Conservation (phyloP, 2,113 vertebrate species). For the Oreotragus oreotragus region DNA sequence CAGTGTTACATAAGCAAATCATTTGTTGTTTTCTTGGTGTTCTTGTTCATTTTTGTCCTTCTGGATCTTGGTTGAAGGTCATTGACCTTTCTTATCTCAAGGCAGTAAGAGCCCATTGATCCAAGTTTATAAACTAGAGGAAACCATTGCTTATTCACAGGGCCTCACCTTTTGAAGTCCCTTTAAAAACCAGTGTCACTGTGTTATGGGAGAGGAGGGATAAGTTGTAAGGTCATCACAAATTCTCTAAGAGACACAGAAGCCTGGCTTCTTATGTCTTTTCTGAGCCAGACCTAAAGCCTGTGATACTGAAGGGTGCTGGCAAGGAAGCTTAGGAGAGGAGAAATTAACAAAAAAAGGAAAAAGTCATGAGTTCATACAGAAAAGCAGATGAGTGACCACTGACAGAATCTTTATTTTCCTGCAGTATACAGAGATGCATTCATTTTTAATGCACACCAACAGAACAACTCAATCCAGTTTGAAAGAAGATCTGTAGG, state of each 20-base stretch:
- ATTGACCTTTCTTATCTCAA: neutral
- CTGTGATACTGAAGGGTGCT: neutral
- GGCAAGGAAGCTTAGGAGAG: neutral
- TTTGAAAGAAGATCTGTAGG: neutral
- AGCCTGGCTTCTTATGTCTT: neutral
- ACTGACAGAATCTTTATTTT: neutral
- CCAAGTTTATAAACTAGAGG: neutral
- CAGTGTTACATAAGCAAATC: neutral
- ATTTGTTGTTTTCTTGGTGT: neutral
- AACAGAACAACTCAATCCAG: neutral
- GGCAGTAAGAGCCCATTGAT: neutral
- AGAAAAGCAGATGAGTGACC: neutral
- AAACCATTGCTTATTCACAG: neutral
- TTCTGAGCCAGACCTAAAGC: neutral
- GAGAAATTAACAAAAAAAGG: neutral
- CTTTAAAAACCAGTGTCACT: neutral
- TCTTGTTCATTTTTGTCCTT: neutral
- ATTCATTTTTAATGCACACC: slow-evolving; percentile 22
- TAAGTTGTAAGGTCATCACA: neutral
- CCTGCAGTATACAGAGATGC: neutral
- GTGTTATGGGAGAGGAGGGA: neutral
- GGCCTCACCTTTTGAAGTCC: neutral
- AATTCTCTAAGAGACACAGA: neutral
- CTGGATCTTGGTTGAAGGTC: neutral
- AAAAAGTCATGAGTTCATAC: neutral